Percentiles rank a stretch among this genome's conserved stretches.
phyloP scores from a whole-genome alignment of 2,113 vertebrate genomes.

The Prionailurus bengalensis region DNA sequence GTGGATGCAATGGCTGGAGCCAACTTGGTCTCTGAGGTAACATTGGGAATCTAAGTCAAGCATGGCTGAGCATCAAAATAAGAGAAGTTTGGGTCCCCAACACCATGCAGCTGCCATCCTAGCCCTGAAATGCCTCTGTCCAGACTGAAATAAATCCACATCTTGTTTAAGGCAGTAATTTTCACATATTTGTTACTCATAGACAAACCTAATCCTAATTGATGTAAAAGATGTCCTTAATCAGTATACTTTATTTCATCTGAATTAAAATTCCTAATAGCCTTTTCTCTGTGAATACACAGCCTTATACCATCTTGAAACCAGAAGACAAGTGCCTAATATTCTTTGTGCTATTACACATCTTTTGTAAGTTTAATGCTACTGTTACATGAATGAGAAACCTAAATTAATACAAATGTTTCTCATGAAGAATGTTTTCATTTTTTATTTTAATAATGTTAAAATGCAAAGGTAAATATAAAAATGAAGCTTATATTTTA shows the following conservation, averaged over 20 bases:
- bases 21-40: background rate
- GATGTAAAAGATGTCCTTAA: constrained; percentile 54
- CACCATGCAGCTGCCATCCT: background rate
- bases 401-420: constrained; percentile 63
- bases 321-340: constrained; percentile 28
- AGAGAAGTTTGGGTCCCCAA: background rate
- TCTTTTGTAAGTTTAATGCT: constrained; percentile 70
- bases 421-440: constrained; percentile 74
- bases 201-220: background rate
- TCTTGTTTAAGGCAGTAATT: constrained; percentile 29
- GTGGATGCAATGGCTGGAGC: background rate
- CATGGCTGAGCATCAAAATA: background rate
- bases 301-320: constrained; percentile 44
- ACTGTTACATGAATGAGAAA: constrained; percentile 76
- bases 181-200: constrained; percentile 47
- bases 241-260: constrained; percentile 25
- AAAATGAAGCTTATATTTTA: constrained; percentile 74
- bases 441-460: constrained; percentile 72
- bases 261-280: constrained; percentile 46
- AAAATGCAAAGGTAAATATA: constrained; percentile 78
- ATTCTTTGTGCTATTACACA: constrained; percentile 57
- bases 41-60: background rate
- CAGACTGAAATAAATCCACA: constrained; percentile 11
- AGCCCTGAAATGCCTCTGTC: background rate
- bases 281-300: constrained; percentile 32